Evolutionary conservation across 2,888 invertebrate genomes (phyloP), one percentile per base, ranked within the genome.

Genomic region (Eretmocerus hayati): DNA sequence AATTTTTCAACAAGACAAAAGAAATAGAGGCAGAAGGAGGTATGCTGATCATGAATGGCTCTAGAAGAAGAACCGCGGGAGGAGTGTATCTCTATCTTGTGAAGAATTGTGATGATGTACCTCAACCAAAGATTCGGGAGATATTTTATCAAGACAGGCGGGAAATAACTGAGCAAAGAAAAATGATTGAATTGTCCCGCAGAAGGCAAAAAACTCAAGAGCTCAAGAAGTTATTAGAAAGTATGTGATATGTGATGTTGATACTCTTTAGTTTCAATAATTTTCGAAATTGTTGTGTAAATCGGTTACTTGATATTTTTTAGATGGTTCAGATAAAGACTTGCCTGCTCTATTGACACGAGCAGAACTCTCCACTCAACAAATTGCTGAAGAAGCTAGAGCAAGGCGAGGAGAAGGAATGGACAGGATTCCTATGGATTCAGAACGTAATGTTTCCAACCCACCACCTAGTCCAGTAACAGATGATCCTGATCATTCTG

Each of bases 51-150:
- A 81, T 85, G 81, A 88, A 89, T 72, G 85, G 86, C 39, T 79
- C 78, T 6, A 79, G 92, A 45, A 80, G 91, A 44, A 78, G 92
- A 55, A 92, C 91, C 5, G 84, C 91, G 0, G 92, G 92, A 11
- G 92, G 92, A 19, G 82, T 92, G 37, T 92, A 84, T 71, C 76
- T 93, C 36, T 87, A 84, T 67, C 74, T 91, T n/a, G 72, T 91
- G 19, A 87, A 88, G 67, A 79, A 82, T 53, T 81, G 87, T 56
- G 76, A 78, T 42, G 78, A 79, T 45, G 73, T 87, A 37, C 81
- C 84, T 0, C 76, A 78, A 56, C 82, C 81, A 55, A 81, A 83
- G 71, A 77, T 81, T 57, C 77, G 77, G 50, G 72, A 79, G 61
- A 86, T 89, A 61, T 88, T 89, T 66, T 74, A 68, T 5, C 81